A percentile compares a stretch with the other conserved stretches of the same genome.
Evolutionary conservation across 2,113 vertebrate species (phyloP).

Genomic region (Lates calcarifer): DNA sequence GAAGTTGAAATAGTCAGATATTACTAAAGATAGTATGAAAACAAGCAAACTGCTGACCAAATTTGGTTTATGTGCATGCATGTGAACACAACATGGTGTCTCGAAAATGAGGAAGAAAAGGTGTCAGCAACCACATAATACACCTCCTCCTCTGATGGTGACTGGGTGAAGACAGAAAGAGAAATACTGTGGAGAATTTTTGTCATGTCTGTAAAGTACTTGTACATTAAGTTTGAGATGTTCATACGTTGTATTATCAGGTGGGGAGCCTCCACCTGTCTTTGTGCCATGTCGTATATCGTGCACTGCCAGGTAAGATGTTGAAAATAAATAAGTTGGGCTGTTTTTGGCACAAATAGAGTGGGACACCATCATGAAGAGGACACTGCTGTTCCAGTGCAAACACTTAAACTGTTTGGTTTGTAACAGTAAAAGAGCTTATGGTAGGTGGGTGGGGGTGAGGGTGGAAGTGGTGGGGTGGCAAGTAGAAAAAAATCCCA

Average conservation of each 20-base stretch:
- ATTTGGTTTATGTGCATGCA: neutral
- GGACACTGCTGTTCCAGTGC: neutral
- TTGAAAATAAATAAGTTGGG: neutral
- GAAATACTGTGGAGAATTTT: neutral
- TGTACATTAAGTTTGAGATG: neutral
- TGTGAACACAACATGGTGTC: neutral
- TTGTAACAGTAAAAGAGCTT: neutral
- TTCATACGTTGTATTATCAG: neutral
- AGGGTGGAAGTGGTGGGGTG: neutral
- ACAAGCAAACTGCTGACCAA: neutral
- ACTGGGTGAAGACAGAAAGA: neutral
- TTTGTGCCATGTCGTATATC: neutral
- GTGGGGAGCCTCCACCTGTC: neutral
- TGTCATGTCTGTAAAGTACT: neutral
- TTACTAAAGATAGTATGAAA: neutral
- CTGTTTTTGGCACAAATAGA: neutral
- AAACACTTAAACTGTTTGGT: neutral
- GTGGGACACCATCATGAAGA: neutral
- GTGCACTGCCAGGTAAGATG: neutral
- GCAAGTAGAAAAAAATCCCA: neutral
- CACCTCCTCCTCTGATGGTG: neutral
- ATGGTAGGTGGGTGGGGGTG: neutral
- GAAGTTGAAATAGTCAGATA: neutral
- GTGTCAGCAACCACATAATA: neutral
- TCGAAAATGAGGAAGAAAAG: neutral